Evolutionary conservation across 2,797 vertebrate genomes (phyloP).

Genomic region (Fistularia commersonii): DNA sequence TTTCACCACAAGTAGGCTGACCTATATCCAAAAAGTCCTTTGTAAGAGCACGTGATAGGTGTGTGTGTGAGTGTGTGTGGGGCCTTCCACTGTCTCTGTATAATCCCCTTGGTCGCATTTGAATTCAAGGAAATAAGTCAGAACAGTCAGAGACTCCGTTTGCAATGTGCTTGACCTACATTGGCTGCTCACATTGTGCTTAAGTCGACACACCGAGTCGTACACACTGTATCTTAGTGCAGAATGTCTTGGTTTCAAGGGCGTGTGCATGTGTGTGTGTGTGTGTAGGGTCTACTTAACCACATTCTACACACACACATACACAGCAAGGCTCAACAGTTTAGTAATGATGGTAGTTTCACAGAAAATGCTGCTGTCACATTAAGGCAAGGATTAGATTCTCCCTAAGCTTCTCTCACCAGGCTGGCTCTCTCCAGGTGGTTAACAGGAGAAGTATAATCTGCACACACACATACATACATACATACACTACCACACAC

Average conservation of each 20-base stretch:
- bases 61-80: conserved; percentile 3
- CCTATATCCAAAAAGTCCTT: conserved; percentile 47
- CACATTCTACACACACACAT: conserved; percentile 2
- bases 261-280: conserved; percentile 2
- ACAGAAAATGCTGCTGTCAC: conserved; percentile 66
- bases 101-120: conserved; percentile 51
- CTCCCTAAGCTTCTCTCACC: conserved; percentile 60
- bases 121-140: conserved; percentile 54
- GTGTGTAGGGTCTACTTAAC: conserved; percentile 10
- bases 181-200: conserved; percentile 42
- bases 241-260: conserved; percentile 29
- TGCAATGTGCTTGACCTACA: conserved; percentile 67
- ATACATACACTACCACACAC: background rate
- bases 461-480: conserved; percentile 22
- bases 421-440: conserved; percentile 61
- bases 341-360: conserved; percentile 54
- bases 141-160: conserved; percentile 50
- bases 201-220: conserved; percentile 56
- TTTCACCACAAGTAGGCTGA: conserved; percentile 35
- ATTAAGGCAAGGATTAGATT: conserved; percentile 71
- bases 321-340: conserved; percentile 53
- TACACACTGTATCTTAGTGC: conserved; percentile 33
- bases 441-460: conserved; percentile 64
- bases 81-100: conserved; percentile 29
- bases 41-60: conserved; percentile 18